Percentiles rank a stretch among this genome's conserved stretches.
phyloP scores from a whole-genome alignment of 2,888 invertebrate species.

The Leistus spinibarbis region DNA sequence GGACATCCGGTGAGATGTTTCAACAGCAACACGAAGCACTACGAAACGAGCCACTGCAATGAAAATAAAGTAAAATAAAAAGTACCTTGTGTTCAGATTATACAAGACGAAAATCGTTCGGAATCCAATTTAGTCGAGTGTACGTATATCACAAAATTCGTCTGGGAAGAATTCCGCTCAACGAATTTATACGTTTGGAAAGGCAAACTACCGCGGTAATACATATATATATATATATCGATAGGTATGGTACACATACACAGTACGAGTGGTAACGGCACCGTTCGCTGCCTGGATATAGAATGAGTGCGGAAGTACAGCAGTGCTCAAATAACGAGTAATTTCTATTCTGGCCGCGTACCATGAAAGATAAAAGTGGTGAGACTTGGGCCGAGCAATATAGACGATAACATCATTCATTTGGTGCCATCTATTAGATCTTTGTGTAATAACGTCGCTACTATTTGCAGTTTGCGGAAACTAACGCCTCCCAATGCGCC shows the following conservation, averaged over 20 bases:
- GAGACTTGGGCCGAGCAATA: constrained; percentile 32
- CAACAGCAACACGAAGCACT: not conserved
- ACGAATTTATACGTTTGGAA: constrained; percentile 18
- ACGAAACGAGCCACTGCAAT: not conserved
- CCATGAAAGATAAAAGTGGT: constrained; percentile 31
- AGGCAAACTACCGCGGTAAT: constrained; percentile 1
- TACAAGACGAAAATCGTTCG: not conserved
- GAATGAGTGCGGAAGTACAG: constrained; percentile 1
- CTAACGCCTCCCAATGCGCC: constrained; percentile 32
- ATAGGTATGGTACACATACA: not conserved
- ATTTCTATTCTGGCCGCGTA: constrained; percentile 29
- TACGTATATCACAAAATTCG: constrained; percentile 10
- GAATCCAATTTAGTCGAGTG: not conserved
- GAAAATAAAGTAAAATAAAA: not conserved
- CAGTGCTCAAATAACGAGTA: constrained; percentile 15
- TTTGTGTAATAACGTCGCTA: constrained; percentile 37
- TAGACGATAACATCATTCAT: constrained; percentile 39
- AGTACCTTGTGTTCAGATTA: not conserved
- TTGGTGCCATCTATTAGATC: constrained; percentile 38
- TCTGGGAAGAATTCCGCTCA: constrained; percentile 7
- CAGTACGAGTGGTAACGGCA: constrained; percentile 2
- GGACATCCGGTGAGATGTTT: not conserved
- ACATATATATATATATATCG: not conserved
- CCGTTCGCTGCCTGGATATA: not conserved
- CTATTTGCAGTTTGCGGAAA: constrained; percentile 39